These are phyloP conservation scores for Reticulitermes speratus DNA, from an alignment of 1,140 invertebrate species.

Conservation along the genomic window DNA sequence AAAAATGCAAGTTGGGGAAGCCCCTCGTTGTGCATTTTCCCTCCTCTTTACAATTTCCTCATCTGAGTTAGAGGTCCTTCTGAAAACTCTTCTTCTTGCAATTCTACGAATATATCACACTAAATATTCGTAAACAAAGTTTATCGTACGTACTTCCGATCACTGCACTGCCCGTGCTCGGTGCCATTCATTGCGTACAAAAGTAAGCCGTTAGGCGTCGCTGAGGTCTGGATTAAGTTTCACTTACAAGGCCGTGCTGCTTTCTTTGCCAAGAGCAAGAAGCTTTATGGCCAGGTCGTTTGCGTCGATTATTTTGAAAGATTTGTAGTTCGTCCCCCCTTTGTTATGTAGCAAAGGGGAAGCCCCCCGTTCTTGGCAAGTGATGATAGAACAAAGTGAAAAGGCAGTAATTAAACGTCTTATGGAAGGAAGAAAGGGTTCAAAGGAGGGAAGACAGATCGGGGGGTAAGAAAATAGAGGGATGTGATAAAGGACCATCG, in stretches of 20 bases:
- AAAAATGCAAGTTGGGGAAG: too few relatives aligned
- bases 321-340: not conserved
- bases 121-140: too few relatives aligned
- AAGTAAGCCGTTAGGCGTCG: too few relatives aligned
- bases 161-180: too few relatives aligned
- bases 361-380: not conserved
- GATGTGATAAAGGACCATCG: not conserved
- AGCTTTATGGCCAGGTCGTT: not conserved
- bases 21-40: too few relatives aligned
- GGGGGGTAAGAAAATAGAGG: not conserved
- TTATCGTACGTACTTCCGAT: too few relatives aligned
- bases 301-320: not conserved
- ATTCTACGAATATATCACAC: too few relatives aligned
- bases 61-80: too few relatives aligned
- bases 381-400: not conserved
- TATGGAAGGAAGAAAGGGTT: not conserved
- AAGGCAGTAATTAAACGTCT: conserved; percentile 7
- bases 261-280: not conserved
- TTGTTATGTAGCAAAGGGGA: not conserved
- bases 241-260: not conserved
- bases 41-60: too few relatives aligned
- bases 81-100: too few relatives aligned
- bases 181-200: too few relatives aligned
- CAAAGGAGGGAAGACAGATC: not conserved
- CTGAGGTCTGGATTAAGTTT: not conserved